Evolutionary conservation across 2,113 vertebrate genomes (phyloP).

Genomic region (cat (Felis catus)): F.catus_Fca126_mat1.0 CM031419.1:59281501-59282000

Average conservation of each 20-base stretch:
- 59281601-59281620: background rate
- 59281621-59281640: background rate
- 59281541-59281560: background rate
- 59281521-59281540: background rate
- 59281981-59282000: background rate
- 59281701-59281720: constrained; percentile 49
- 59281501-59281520: background rate
- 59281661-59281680: background rate
- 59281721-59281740: constrained; percentile 12
- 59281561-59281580: background rate
- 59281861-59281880: background rate
- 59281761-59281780: constrained; percentile 30
- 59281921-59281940: constrained; percentile 4
- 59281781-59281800: constrained; percentile 48
- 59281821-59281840: background rate
- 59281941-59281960: constrained; percentile 2
- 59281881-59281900: constrained; percentile 16
- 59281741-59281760: constrained; percentile 49
- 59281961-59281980: background rate
- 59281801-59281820: constrained; percentile 65
- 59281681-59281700: constrained; percentile 3
- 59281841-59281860: constrained; percentile 52
- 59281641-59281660: constrained; percentile 33
- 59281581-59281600: background rate
- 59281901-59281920: constrained; percentile 40